A percentile compares a stretch with the other conserved stretches of the same genome.
Evolutionary conservation across 2,113 vertebrate genomes (phyloP).

Genomic region (Jacana jacana): DNA sequence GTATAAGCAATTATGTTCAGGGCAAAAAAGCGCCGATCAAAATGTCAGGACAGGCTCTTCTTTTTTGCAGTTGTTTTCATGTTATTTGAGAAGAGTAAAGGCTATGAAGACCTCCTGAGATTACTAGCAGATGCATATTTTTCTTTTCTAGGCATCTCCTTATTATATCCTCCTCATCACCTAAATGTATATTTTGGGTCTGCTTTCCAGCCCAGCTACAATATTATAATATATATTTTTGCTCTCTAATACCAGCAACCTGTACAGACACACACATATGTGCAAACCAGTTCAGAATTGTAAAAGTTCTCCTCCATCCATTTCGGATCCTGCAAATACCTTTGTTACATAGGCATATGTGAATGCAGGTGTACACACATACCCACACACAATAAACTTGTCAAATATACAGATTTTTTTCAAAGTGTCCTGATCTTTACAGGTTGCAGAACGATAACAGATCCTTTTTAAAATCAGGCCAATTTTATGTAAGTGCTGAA

Average conservation of each 20-base stretch:
- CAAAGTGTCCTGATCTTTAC: neutral
- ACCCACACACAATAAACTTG: neutral
- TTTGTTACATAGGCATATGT: neutral
- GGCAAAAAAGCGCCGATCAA: neutral
- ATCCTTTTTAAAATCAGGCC: neutral
- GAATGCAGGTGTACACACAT: neutral
- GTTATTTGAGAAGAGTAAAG: neutral
- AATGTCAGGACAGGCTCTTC: slow-evolving; percentile 31
- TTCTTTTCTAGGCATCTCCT: neutral
- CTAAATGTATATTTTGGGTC: neutral
- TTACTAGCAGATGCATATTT: neutral
- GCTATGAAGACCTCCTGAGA: neutral
- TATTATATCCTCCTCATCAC: neutral
- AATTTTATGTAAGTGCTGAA: neutral
- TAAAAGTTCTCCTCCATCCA: neutral
- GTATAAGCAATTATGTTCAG: slow-evolving; percentile 8
- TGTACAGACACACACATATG: neutral
- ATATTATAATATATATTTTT: neutral
- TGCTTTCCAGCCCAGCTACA: neutral
- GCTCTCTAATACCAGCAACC: neutral
- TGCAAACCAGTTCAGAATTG: neutral
- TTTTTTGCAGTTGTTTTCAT: neutral
- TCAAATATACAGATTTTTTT: neutral
- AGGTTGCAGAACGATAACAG: neutral
- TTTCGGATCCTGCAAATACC: neutral